A percentile compares a stretch with the other conserved stretches of the same genome.
phyloP scores from a whole-genome alignment of 1,140 invertebrate species.

The Bathynomus jamesi region DNA sequence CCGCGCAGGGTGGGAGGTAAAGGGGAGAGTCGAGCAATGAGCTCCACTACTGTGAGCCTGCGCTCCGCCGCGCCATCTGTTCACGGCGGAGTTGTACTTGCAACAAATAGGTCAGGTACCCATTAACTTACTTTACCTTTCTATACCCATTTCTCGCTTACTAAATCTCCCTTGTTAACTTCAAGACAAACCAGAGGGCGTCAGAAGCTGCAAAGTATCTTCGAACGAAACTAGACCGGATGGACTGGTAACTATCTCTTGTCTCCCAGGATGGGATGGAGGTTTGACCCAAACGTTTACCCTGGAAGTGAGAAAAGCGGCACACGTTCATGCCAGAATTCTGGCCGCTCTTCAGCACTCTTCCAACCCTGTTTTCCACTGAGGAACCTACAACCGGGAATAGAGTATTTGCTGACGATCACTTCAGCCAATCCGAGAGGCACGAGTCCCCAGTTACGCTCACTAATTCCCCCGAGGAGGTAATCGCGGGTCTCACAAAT shows the following conservation, averaged over 20 bases:
- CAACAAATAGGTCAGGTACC: no score
- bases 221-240: conserved; percentile 61
- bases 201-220: conserved; percentile 70
- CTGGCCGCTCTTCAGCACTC: conserved; percentile 21
- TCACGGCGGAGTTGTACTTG: no score
- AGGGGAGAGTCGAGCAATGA: no score
- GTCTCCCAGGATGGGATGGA: conserved; percentile 66
- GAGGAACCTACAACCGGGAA: conserved; percentile 64
- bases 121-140: no score
- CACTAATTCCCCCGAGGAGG: conserved; percentile 4
- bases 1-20: no score
- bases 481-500: neutral
- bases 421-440: conserved; percentile 57
- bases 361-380: conserved; percentile 50
- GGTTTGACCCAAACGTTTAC: conserved; percentile 72
- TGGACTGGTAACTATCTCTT: conserved; percentile 60
- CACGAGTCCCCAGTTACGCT: conserved; percentile 59
- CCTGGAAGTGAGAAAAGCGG: conserved; percentile 54
- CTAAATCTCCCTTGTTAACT: no score
- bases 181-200: conserved; percentile 69
- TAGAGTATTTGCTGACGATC: conserved; percentile 58
- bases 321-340: conserved; percentile 15
- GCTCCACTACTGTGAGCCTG: no score
- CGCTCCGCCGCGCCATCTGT: no score
- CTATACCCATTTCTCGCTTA: no score